Evolutionary conservation across 2,888 invertebrate genomes (phyloP).

Genomic region (Trissolcus brochymenae): DNA sequence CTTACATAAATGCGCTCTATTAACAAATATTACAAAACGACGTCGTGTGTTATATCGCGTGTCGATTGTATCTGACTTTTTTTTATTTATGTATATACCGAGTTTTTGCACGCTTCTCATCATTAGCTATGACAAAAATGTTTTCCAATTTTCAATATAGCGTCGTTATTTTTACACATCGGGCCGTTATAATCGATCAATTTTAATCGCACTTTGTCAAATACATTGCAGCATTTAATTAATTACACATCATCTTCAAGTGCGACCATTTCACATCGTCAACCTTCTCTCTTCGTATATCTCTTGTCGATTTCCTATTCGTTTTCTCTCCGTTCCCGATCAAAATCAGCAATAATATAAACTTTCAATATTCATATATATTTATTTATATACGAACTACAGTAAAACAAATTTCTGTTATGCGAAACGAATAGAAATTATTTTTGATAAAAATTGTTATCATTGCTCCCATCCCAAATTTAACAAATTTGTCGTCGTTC

Average conservation of each 20-base stretch:
- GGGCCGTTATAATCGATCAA: constrained; percentile 36
- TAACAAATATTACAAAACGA: constrained; percentile 68
- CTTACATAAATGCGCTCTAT: constrained; percentile 71
- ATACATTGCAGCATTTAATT: constrained; percentile 30
- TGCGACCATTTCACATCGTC: constrained; percentile 31
- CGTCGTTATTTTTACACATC: constrained; percentile 34
- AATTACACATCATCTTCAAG: constrained; percentile 34
- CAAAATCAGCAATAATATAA: neutral
- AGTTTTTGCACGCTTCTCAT: constrained; percentile 15
- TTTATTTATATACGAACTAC: constrained; percentile 2
- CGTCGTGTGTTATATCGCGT: constrained; percentile 43
- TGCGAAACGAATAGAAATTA: constrained; percentile 11
- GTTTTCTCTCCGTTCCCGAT: neutral
- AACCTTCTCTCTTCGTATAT: constrained; percentile 5
- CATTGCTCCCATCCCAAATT: constrained; percentile 2
- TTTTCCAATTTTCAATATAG: constrained; percentile 1
- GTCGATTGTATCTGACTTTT: constrained; percentile 45
- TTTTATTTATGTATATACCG: constrained; percentile 8
- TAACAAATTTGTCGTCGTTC: constrained; percentile 12
- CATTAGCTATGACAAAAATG: neutral
- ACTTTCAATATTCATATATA: neutral
- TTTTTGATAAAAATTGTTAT: constrained; percentile 13
- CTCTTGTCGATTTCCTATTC: constrained; percentile 22
- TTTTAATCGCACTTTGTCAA: constrained; percentile 49
- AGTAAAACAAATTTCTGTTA: constrained; percentile 6